A percentile compares a stretch with the other conserved stretches of the same genome.
These are phyloP conservation scores for Aphaenogaster ashmeadi DNA, from an alignment of 1,140 invertebrate genomes.

Conservation along the genomic window DNA sequence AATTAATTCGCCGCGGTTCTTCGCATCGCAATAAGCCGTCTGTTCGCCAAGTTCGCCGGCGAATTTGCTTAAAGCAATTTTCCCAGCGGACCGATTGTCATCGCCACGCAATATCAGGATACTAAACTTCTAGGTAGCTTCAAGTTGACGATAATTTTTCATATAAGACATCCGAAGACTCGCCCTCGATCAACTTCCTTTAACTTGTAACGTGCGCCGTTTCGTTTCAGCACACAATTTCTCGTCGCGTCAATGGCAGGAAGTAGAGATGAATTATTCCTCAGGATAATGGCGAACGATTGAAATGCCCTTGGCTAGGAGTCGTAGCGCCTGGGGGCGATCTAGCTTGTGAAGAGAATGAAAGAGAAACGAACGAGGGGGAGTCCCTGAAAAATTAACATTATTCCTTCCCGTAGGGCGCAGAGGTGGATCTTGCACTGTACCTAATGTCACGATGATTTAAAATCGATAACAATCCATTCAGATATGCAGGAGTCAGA, in stretches of 20 bases:
- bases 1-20: slow-evolving; percentile 72
- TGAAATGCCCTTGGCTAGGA: slow-evolving; percentile 74
- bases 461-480: slow-evolving; percentile 81
- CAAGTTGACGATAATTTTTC: slow-evolving; percentile 60
- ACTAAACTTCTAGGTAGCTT: slow-evolving; percentile 35
- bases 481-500: slow-evolving; percentile 62
- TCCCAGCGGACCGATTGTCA: slow-evolving; percentile 65
- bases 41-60: slow-evolving; percentile 26
- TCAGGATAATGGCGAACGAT: slow-evolving; percentile 75
- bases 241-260: slow-evolving; percentile 74
- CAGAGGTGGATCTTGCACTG: slow-evolving; percentile 18
- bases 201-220: slow-evolving; percentile 17
- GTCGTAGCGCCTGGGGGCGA: slow-evolving; percentile 39
- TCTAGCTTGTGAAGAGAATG: slow-evolving; percentile 13
- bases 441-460: slow-evolving; percentile 79
- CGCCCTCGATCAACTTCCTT: slow-evolving; percentile 8
- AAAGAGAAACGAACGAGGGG: slow-evolving; percentile 43
- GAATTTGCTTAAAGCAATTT: slow-evolving; percentile 70
- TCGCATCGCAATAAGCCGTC: slow-evolving; percentile 62
- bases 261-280: slow-evolving; percentile 79
- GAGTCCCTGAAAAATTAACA: slow-evolving; percentile 81
- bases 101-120: slow-evolving; percentile 21
- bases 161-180: slow-evolving; percentile 29
- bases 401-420: slow-evolving; percentile 64
- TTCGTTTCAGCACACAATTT: slow-evolving; percentile 67